These are phyloP conservation scores for Simalia tracyae DNA, from an alignment of 2,797 vertebrate species.

Conservation along the genomic window DNA sequence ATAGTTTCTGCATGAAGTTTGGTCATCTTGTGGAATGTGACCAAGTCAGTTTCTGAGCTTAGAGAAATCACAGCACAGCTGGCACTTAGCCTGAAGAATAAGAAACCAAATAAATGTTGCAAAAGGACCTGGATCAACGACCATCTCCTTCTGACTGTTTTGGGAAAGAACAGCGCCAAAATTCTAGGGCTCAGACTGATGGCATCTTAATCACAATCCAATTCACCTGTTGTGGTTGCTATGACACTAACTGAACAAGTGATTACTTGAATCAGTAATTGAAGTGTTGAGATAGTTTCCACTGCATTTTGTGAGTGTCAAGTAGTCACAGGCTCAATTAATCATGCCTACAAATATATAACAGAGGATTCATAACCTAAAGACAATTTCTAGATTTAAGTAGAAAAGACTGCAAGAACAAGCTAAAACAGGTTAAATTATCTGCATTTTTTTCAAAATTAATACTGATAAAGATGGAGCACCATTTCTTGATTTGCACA, in stretches of 20 bases:
- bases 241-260: constrained; percentile 35
- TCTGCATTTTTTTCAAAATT: not conserved
- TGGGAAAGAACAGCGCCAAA: not conserved
- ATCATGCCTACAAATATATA: not conserved
- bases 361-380: not conserved
- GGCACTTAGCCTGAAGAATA: not conserved
- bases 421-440: not conserved
- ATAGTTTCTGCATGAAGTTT: constrained; percentile 21
- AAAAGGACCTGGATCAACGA: not conserved
- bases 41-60: constrained; percentile 37
- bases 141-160: not conserved
- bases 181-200: rapidly evolving
- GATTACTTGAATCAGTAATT: constrained; percentile 18
- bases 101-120: not conserved
- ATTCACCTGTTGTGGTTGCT: rapidly evolving
- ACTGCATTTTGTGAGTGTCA: not conserved
- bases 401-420: not conserved
- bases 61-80: not conserved
- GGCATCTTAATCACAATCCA: not conserved
- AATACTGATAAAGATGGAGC: not conserved
- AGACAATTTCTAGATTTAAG: not conserved
- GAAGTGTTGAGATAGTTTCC: not conserved
- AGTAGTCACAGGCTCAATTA: not conserved
- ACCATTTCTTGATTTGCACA: not conserved
- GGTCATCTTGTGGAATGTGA: constrained; percentile 39